A percentile compares a stretch with the other conserved stretches of the same genome.
Evolutionary conservation across 1,140 invertebrate species (phyloP).

Genomic region (Psix sp.): DNA sequence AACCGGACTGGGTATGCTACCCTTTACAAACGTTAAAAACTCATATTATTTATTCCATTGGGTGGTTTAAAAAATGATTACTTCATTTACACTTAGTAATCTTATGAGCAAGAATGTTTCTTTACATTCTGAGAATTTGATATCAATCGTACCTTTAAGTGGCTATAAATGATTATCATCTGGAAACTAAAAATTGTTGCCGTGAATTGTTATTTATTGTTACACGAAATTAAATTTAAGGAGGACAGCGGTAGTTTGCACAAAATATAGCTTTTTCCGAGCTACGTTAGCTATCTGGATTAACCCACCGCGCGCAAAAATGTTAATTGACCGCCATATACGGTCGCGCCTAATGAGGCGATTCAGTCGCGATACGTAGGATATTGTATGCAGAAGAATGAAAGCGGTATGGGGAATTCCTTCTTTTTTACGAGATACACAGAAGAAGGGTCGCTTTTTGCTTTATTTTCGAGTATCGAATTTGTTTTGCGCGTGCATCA

Average conservation of each 20-base stretch:
- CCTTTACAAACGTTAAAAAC: too few relatives aligned
- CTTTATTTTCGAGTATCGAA: slow-evolving; percentile 22
- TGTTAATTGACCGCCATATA: slow-evolving; percentile 52
- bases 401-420: slow-evolving; percentile 35
- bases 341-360: slow-evolving; percentile 52
- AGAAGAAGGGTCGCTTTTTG: slow-evolving; percentile 3
- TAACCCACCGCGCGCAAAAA: slow-evolving; percentile 54
- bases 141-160: too few relatives aligned
- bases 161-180: too few relatives aligned
- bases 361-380: slow-evolving; percentile 41
- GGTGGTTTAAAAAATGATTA: too few relatives aligned
- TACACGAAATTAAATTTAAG: slow-evolving; percentile 8
- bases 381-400: slow-evolving; percentile 51
- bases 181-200: too few relatives aligned
- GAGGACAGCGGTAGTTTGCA: slow-evolving; percentile 18
- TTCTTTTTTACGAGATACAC: slow-evolving; percentile 15
- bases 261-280: slow-evolving; percentile 33
- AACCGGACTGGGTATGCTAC: too few relatives aligned
- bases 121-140: too few relatives aligned
- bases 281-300: slow-evolving; percentile 48
- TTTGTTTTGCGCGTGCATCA: slow-evolving; percentile 31
- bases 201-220: neutral
- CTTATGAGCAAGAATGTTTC: too few relatives aligned
- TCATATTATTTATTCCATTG: too few relatives aligned
- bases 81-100: too few relatives aligned